Base-by-base conservation (phyloP, 2,797 vertebrate genomes). In the Helarctos malayanus region DNA sequence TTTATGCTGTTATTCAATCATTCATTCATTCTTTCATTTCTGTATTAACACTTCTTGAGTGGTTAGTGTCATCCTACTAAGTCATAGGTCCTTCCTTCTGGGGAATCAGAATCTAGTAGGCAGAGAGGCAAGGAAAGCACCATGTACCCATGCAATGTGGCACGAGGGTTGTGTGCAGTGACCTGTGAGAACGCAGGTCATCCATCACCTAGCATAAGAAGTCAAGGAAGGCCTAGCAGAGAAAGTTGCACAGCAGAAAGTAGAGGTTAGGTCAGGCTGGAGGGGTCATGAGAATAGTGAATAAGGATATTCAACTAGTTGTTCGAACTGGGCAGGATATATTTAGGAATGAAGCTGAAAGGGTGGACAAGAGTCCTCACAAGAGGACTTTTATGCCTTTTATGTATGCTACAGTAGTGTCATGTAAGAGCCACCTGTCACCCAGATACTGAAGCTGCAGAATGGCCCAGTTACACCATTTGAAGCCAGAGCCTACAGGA, bases 181-280 rank as follows among this genome's bases (percentile, higher is more conserved):
- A n/a, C 3, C 23, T 29, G 1, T 12, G 29, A 68, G 13, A 73
- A 1, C 2, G 29, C 7, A 35, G 29, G 56, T 5, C 5, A 4
- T 65, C 21, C 5, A 5, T 65, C 27, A 59, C 2, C 1, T 63
- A 15, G 2, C 1, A 1, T 27, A 47, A 7, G 29, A 3, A 3
- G 3, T 38, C 2, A n/a, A 52, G 1, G 11, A 80, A 87, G 8
- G 10, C 35, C 27, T 52, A 47, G 6, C 1, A 79, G 35, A 54
- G 10, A 35, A 56, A 3, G 7, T n/a, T 12, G 21, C 45, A 7
- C 5, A 61, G 25, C 18, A 82, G 18, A 27, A 78, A 29, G 18
- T 1, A 90, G 59, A 45, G 5, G 0, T 18, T 49, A 71, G 14
- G 3, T 69, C 1, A 80, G 1, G 0, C 1, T 4, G 3, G 57